Percentiles rank a stretch among this genome's conserved stretches.
Conservation (phyloP, 1,140 invertebrate species). For the Tyrophagus putrescentiae region DNA sequence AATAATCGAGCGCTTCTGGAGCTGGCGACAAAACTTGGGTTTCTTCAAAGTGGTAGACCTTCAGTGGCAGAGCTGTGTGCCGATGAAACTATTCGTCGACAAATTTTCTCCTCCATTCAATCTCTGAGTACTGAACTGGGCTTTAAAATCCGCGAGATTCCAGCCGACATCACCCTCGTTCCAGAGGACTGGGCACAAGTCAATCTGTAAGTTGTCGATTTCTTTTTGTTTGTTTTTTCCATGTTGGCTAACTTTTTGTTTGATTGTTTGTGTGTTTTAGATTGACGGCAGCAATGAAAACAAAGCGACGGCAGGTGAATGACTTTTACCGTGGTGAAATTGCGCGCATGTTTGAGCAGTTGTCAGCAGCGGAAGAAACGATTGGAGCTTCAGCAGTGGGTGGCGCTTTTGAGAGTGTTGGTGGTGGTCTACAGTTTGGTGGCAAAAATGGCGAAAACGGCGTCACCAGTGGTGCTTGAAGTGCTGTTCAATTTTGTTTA, state of each 20-base stretch:
- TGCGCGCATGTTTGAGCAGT: conserved; percentile 59
- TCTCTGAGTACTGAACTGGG: neutral
- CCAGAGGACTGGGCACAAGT: conserved; percentile 39
- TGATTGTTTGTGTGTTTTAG: too few relatives aligned
- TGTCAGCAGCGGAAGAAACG: neutral
- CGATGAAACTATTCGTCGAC: conserved; percentile 51
- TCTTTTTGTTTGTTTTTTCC: too few relatives aligned
- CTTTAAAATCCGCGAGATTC: conserved; percentile 32
- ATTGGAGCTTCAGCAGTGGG: too few relatives aligned
- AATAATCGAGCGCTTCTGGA: conserved; percentile 49
- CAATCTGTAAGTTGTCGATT: too few relatives aligned
- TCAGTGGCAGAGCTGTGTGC: conserved; percentile 60
- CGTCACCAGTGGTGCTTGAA: too few relatives aligned
- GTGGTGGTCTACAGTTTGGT: too few relatives aligned
- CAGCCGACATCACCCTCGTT: conserved; percentile 33
- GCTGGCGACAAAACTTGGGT: conserved; percentile 45
- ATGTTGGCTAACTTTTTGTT: too few relatives aligned
- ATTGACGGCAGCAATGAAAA: conserved; percentile 67
- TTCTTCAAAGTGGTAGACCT: conserved; percentile 35
- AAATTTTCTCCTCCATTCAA: conserved; percentile 40
- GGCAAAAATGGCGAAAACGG: too few relatives aligned
- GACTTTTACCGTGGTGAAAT: conserved; percentile 77
- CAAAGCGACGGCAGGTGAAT: conserved; percentile 87
- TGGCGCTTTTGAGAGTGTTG: too few relatives aligned
- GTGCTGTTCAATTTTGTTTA: too few relatives aligned